Evolutionary conservation across 2,888 invertebrate species (phyloP), one percentile per base, ranked within the genome.

Genomic region (Acronicta aceris): DNA sequence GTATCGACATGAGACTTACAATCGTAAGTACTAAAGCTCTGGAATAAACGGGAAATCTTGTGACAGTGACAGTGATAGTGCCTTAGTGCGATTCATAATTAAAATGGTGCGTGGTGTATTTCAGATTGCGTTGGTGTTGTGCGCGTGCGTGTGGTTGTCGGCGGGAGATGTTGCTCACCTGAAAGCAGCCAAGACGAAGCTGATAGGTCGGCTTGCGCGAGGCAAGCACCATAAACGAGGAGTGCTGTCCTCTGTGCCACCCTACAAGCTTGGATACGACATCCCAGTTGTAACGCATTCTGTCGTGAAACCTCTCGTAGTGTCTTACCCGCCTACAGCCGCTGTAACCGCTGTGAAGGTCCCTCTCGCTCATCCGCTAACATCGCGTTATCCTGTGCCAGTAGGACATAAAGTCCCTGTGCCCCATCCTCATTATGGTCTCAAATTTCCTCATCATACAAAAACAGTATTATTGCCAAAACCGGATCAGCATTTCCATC

Each of bases 181-280:
- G 56, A 89, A 86, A 65, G 78, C 81, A 16, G 73, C 84, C 40
- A 93, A 93, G 74, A 79, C 86, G 51, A 88, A 86, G 75, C 81
- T 91, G 69, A 63, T 90, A 13, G 85, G 89, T 30, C 82, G 86
- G 43, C 77, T 92, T 45, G 79, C 71, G 30, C 83, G 82, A 54
- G 79, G 80, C 62, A 89, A 87, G 71, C 94, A 94, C 50, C 89
- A 92, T 78, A 94, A 94, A 75, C 85, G 93, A 10, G 94, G 94
- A 59, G 86, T 91, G 13, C 81, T 91, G 46, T 88, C 92, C 10
- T 67, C 83, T 5, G 83, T 95, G n/a, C 95, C 95, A 0, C 86
- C 95, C 4, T 95, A 86, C 82, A 95, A 95, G 61, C 86, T 93
- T 7, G 95, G 95, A 38, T 89, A 94, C 61, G 95, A 95, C 66